A percentile compares a stretch with the other conserved stretches of the same genome.
These are phyloP conservation scores for Synanthedon andrenaeformis DNA, from an alignment of 2,888 invertebrate genomes.

Conservation along the genomic window DNA sequence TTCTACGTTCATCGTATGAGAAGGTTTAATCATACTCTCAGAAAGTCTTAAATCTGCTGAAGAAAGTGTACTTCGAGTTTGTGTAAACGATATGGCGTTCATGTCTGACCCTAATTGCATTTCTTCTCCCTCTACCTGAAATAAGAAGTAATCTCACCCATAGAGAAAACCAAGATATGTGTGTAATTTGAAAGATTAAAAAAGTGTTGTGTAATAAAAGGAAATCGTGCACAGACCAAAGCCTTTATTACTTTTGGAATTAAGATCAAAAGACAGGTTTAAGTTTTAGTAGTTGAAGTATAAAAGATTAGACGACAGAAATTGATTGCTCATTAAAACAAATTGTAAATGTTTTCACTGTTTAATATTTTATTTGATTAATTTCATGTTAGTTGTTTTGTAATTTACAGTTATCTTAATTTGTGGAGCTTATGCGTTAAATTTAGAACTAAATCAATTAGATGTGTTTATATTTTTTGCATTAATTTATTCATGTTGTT, in stretches of 20 bases:
- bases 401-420: slow-evolving; percentile 29
- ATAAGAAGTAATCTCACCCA: slow-evolving; percentile 69
- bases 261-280: slow-evolving; percentile 22
- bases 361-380: slow-evolving; percentile 31
- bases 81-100: slow-evolving; percentile 63
- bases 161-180: slow-evolving; percentile 37
- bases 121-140: slow-evolving; percentile 70
- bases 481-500: no score
- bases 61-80: slow-evolving; percentile 58
- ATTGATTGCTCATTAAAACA: slow-evolving; percentile 40
- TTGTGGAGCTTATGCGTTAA: slow-evolving; percentile 23
- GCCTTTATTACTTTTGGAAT: slow-evolving; percentile 60
- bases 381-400: slow-evolving; percentile 32
- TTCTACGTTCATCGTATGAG: slow-evolving; percentile 66
- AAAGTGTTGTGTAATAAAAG: slow-evolving; percentile 7
- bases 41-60: slow-evolving; percentile 63
- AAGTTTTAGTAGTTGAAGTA: slow-evolving; percentile 16
- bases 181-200: slow-evolving; percentile 11
- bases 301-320: slow-evolving; percentile 18
- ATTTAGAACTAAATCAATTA: slow-evolving; percentile 3
- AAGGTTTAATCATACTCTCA: slow-evolving; percentile 57
- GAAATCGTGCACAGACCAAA: slow-evolving; percentile 61
- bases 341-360: slow-evolving; percentile 26
- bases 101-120: slow-evolving; percentile 64
- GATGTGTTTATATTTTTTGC: no score